These are phyloP conservation scores for Urocitellus parryii DNA, from an alignment of 2,113 vertebrate genomes.

Conservation along the genomic window DNA sequence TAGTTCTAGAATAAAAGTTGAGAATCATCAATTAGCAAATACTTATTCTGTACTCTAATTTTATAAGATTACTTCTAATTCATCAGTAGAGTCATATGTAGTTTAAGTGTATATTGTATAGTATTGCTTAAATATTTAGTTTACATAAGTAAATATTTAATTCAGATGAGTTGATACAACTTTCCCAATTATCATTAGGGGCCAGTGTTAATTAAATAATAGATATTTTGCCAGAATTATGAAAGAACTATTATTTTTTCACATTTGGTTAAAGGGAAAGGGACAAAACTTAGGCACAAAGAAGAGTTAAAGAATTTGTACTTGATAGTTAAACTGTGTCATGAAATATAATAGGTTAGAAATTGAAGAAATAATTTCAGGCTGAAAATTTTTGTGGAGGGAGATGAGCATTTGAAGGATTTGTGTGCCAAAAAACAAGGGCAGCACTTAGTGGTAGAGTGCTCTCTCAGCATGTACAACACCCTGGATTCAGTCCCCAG, in stretches of 20 bases:
- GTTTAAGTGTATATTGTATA: constrained; percentile 9
- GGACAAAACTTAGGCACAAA: constrained; percentile 2
- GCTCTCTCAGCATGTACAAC: neutral
- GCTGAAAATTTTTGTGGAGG: neutral
- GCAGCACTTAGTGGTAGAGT: neutral
- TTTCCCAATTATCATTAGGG: neutral
- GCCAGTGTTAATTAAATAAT: constrained; percentile 20
- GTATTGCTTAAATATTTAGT: constrained; percentile 9
- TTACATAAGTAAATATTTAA: constrained; percentile 20
- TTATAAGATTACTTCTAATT: neutral
- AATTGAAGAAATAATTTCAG: neutral
- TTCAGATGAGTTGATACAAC: constrained; percentile 5
- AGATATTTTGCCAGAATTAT: constrained; percentile 30
- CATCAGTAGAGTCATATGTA: neutral
- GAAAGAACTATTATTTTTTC: constrained; percentile 32
- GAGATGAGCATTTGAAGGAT: constrained; percentile 11
- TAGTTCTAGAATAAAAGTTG: neutral
- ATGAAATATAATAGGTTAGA: constrained; percentile 25
- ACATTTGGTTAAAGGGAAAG: neutral
- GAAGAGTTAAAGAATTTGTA: constrained; percentile 37
- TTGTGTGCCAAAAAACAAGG: neutral
- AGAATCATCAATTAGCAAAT: neutral
- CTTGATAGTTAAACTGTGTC: neutral
- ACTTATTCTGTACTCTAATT: neutral
- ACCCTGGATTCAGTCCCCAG: neutral